These are phyloP conservation scores for Pachliopta kotzebuea DNA, from an alignment of 2,888 invertebrate genomes.

Conservation along the genomic window DNA sequence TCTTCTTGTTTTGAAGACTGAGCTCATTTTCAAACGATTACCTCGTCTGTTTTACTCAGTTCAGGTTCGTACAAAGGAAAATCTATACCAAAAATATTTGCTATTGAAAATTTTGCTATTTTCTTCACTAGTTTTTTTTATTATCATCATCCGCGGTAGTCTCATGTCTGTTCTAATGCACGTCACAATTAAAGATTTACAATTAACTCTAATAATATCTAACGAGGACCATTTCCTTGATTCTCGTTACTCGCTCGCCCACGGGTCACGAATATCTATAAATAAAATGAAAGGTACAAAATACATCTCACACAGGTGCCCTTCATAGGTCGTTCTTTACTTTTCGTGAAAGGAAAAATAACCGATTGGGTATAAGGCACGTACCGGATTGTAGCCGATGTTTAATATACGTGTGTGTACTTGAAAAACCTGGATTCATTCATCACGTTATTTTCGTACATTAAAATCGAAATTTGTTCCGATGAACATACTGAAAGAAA, in stretches of 20 bases:
- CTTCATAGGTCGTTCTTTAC: conserved; percentile 11
- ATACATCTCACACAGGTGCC: conserved; percentile 19
- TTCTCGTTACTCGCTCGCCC: background rate
- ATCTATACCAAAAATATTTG: background rate
- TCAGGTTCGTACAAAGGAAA: no score
- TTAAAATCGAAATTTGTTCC: no score
- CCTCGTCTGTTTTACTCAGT: no score
- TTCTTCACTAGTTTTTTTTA: no score
- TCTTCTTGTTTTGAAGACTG: background rate
- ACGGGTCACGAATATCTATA: background rate
- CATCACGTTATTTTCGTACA: no score
- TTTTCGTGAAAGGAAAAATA: conserved; percentile 26
- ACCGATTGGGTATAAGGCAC: conserved; percentile 21
- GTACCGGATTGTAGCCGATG: conserved; percentile 10
- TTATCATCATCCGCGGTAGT: no score
- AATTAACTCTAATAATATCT: background rate
- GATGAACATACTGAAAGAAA: no score
- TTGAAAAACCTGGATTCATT: no score
- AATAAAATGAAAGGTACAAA: conserved; percentile 12
- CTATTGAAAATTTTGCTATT: background rate
- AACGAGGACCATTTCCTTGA: background rate
- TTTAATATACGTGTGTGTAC: no score
- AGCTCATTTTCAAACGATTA: background rate
- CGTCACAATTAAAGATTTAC: no score
- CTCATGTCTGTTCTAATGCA: no score